Evolutionary conservation across 1,140 invertebrate genomes (phyloP), one percentile per base, ranked within the genome.

Genomic region (Lasioglossum baleicum): DNA sequence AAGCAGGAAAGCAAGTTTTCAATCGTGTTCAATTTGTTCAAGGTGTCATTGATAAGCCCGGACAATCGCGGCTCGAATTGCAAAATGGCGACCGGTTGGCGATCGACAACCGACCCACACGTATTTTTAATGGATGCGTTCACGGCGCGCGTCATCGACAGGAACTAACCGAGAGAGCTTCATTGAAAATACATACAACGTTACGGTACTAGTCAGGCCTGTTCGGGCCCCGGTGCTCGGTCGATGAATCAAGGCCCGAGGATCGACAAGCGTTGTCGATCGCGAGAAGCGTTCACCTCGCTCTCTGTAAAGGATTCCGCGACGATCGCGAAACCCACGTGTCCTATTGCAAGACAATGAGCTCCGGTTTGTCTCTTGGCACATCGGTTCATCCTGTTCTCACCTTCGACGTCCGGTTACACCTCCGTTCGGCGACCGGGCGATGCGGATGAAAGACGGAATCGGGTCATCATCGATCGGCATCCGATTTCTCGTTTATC

Each of bases 161-260:
- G 76, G 76, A 78, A 78, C 76, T 78, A 56, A 35, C 76, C 51
- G 15, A 3, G 51, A 35, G 51, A 64, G 76, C 60, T 72, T 78
- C 76, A 78, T 78, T 78, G 76, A 78, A 72, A 78, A 73, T 73
- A 72, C 69, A 73, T 73, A 72, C 69, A 48, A 6, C 20, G 69
- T 35, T 72, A 78, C 76, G 60, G 68, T 78, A 72, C 58, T 6
- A 4, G 60, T 63, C 35, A 2, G 35, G 35, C 35, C 35, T 35
- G 35, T 35, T 35, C 26, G 61, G 31, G 61, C 15, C 60, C 56
- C 76, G 58, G 26, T 61, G 67, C 67, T 58, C 61, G 26, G 26
- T n/a, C 69, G 76, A 78, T 78, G 76, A 78, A 78, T 78, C 76
- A 73, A 51, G 35, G 35, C 73, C 22, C 53, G 42, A 56, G 63